phyloP scores from a whole-genome alignment of 2,888 invertebrate species.

The Microctonus hyperodae region DNA sequence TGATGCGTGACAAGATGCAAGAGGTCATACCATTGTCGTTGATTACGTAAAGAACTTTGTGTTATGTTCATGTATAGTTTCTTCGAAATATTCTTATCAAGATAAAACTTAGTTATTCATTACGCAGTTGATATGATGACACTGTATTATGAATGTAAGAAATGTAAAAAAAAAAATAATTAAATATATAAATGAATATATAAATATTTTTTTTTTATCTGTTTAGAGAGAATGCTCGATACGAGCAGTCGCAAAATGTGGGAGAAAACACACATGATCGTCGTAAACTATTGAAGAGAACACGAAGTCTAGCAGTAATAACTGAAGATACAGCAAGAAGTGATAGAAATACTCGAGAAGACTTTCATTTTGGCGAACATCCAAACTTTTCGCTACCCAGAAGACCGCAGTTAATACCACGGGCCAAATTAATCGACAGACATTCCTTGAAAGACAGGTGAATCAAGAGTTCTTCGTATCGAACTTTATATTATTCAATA shows the following conservation, averaged over 20 bases:
- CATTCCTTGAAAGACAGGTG: slow-evolving; percentile 78
- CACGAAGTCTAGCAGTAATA: slow-evolving; percentile 78
- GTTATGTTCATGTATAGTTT: background rate
- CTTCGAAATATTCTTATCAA: slow-evolving; percentile 18
- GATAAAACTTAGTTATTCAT: slow-evolving; percentile 10
- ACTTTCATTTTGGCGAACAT: slow-evolving; percentile 50
- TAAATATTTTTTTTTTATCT: slow-evolving; percentile 3
- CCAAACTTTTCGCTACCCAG: slow-evolving; percentile 71
- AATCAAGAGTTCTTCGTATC: background rate
- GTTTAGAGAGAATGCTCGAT: slow-evolving; percentile 51
- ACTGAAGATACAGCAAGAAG: slow-evolving; percentile 77
- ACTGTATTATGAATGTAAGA: background rate
- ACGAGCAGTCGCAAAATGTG: slow-evolving; percentile 46
- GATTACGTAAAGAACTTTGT: slow-evolving; percentile 16
- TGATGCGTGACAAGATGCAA: slow-evolving; percentile 34
- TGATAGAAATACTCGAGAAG: slow-evolving; percentile 43
- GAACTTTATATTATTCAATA: background rate
- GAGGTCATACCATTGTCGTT: slow-evolving; percentile 25
- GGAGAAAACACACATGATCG: slow-evolving; percentile 52
- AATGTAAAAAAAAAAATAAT: background rate
- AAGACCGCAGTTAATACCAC: slow-evolving; percentile 80
- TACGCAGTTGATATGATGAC: background rate
- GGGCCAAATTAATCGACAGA: slow-evolving; percentile 80
- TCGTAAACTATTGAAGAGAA: slow-evolving; percentile 67
- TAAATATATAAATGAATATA: background rate